These are phyloP conservation scores for Smittia aterrima DNA, from an alignment of 2,888 invertebrate genomes.

Conservation along the genomic window DNA sequence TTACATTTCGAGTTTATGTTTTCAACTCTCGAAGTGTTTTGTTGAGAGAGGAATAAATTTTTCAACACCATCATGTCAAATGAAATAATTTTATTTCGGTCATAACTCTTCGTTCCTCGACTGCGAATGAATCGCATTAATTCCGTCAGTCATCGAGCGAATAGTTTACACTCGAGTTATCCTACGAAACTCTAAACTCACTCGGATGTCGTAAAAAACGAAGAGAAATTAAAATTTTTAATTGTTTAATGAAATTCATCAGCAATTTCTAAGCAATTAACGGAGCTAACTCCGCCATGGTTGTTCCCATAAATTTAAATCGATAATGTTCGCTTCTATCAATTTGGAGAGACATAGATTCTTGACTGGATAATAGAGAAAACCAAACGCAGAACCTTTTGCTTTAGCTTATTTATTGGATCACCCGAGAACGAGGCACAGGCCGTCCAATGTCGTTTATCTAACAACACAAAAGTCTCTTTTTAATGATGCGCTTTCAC, in stretches of 20 bases:
- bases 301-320: neutral
- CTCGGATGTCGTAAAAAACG: neutral
- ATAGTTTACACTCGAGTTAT: too few relatives aligned
- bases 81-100: neutral
- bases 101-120: neutral
- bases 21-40: neutral
- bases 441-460: neutral
- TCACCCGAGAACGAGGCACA: neutral
- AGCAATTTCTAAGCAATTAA: slow-evolving; percentile 7
- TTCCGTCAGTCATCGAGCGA: neutral
- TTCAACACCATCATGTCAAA: slow-evolving; percentile 11
- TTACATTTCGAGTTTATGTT: neutral
- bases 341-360: neutral
- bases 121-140: neutral
- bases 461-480: neutral
- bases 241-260: neutral
- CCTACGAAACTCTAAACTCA: too few relatives aligned
- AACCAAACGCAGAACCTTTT: neutral
- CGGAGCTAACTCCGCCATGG: neutral
- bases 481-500: slow-evolving; percentile 11
- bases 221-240: neutral
- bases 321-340: neutral
- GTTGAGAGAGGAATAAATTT: neutral
- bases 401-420: neutral
- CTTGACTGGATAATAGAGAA: neutral